Base-by-base conservation (phyloP, 2,113 vertebrate species). In the Herpetotheres cachinnans region DNA sequence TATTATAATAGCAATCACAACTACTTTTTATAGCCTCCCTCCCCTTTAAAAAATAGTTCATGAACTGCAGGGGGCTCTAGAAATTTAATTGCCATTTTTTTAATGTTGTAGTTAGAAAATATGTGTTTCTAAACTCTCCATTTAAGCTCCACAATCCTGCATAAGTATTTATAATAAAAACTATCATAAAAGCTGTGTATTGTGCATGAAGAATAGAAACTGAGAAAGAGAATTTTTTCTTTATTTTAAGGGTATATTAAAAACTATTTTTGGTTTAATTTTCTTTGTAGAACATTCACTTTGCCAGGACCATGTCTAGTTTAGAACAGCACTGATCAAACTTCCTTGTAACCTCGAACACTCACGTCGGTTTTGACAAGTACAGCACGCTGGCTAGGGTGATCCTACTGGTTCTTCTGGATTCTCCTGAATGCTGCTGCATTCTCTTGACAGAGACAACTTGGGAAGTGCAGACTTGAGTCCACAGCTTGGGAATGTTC, bases 381-480 rank as follows among this genome's bases (percentile, higher is more conserved):
- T 20, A 61, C 50, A 86, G 82, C 76, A 61, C 32, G 46, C n/a
- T 70, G 55, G 58, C 54, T 46, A 56, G 47, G 67, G 78, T 90
- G 82, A 77, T 62, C 85, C 49, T 90, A 90, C 90, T 73, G 70
- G 93, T 95, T 95, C 86, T 92, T 95, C 94, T 80, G 76, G 94
- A 95, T 95, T 94, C 82, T 73, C 63, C 67, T 58, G 79, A 90
- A 70, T 17, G 15, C 67, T 88, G 46, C 49, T 46, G 34, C 5
- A 1, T 49, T 89, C 50, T 66, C 56, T 73, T 89, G 71, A 88
- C 44, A 86, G 61, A 88, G n/a, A 71, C 73, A 91, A 59, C 61
- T 65, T 59, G n/a, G 83, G 81, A 90, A 93, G 44, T 7, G 14
- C n/a, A 89, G 70, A 26, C 42, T 79, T 54, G 70, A 95, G 44